phyloP scores from a whole-genome alignment of 2,797 vertebrate genomes.

The Sternarchorhynchus goeldii region DNA sequence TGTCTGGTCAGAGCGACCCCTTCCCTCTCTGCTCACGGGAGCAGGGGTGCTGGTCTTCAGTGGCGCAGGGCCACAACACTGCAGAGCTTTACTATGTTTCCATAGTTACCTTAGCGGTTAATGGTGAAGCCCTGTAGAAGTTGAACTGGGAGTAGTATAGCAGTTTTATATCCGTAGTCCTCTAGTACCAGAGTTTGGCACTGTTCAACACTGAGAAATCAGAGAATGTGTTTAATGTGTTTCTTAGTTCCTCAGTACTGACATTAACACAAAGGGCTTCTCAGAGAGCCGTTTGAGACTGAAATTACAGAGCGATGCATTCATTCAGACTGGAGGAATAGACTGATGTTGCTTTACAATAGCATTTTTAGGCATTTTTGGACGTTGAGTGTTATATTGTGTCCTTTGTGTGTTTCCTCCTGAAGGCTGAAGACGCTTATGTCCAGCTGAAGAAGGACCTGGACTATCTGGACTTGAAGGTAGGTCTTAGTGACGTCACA shows the following conservation, averaged over 20 bases:
- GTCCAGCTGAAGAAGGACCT: slow-evolving; percentile 94
- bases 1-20: too few species aligned
- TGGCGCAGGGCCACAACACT: too few species aligned
- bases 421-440: slow-evolving; percentile 90
- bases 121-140: too few species aligned
- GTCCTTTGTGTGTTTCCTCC: slow-evolving; percentile 38
- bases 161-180: too few species aligned
- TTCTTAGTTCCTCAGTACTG: background rate
- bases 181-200: too few species aligned
- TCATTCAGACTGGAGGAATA: too few species aligned
- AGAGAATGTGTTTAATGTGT: background rate
- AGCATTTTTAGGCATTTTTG: background rate
- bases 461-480: slow-evolving; percentile 96
- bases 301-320: background rate
- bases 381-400: background rate
- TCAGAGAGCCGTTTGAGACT: background rate
- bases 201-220: background rate
- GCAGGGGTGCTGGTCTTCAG: too few species aligned
- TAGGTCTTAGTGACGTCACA: slow-evolving; percentile 61
- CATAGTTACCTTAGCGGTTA: too few species aligned
- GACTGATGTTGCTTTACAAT: too few species aligned
- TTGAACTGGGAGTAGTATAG: too few species aligned
- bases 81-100: too few species aligned
- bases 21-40: too few species aligned
- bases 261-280: background rate